phyloP scores from a whole-genome alignment of 2,797 vertebrate species.

The Crypturellus tataupa region DNA sequence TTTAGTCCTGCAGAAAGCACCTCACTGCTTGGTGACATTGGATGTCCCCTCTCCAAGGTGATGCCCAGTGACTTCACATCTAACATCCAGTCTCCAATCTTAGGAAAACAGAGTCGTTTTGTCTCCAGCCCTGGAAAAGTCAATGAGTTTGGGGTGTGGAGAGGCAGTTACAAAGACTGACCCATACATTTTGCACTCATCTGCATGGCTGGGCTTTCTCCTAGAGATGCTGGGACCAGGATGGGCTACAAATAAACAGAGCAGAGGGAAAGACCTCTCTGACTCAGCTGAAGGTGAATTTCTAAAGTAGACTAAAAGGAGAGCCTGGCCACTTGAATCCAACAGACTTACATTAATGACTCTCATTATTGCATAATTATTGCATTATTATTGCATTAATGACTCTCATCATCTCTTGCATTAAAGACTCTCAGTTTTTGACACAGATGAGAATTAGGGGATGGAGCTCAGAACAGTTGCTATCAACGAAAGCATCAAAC shows the following conservation, averaged over 20 bases:
- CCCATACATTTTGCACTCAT: not conserved
- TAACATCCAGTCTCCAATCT: not conserved
- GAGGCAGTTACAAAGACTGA: not conserved
- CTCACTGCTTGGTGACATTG: not conserved
- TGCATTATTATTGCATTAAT: too few relatives aligned
- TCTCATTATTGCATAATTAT: too few relatives aligned
- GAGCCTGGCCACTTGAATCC: not conserved
- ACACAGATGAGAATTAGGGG: not conserved
- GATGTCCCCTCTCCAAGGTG: rapidly evolving
- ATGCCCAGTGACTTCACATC: not conserved
- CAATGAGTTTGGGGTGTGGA: not conserved
- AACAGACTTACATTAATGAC: not conserved
- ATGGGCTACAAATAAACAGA: not conserved
- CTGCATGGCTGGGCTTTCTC: not conserved
- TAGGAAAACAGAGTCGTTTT: not conserved
- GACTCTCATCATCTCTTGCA: too few relatives aligned
- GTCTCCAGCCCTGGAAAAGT: not conserved
- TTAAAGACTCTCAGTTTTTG: not conserved
- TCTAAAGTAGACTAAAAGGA: not conserved
- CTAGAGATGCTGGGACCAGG: not conserved
- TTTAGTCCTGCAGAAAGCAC: not conserved
- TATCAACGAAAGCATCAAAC: not conserved
- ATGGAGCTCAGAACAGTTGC: not conserved
- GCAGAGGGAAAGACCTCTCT: not conserved
- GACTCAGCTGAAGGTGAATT: not conserved